A percentile compares a stretch with the other conserved stretches of the same genome.
These are phyloP conservation scores for Oncopodura yosiiana DNA, from an alignment of 1,140 invertebrate genomes.

Conservation along the genomic window DNA sequence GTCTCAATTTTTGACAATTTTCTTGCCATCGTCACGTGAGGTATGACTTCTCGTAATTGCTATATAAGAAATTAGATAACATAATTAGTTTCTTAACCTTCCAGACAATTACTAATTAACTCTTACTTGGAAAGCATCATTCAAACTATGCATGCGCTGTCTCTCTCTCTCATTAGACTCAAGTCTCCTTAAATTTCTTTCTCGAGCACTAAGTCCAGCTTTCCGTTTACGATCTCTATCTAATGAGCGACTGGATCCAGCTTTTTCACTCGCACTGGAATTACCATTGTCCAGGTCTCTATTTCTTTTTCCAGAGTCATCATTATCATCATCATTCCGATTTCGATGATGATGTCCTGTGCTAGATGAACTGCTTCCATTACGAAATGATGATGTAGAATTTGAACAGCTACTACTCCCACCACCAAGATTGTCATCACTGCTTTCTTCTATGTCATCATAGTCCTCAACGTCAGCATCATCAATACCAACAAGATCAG, in stretches of 20 bases:
- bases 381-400: conserved; percentile 29
- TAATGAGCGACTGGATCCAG: conserved; percentile 29
- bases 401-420: conserved; percentile 25
- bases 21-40: conserved; percentile 72
- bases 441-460: conserved; percentile 23
- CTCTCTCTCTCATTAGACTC: conserved; percentile 79
- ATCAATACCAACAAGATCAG: conserved; percentile 18
- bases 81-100: neutral
- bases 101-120: too few species aligned
- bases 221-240: conserved; percentile 48
- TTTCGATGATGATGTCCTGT: conserved; percentile 2
- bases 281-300: conserved; percentile 1
- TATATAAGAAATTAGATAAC: conserved; percentile 41
- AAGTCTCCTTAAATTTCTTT: conserved; percentile 66
- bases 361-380: conserved; percentile 1
- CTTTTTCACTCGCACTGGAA: conserved; percentile 23
- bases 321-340: conserved; percentile 4
- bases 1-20: conserved; percentile 81
- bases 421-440: conserved; percentile 29
- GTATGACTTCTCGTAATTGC: conserved; percentile 73
- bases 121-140: conserved; percentile 75
- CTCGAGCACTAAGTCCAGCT: conserved; percentile 60
- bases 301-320: conserved; percentile 1
- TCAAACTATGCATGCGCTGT: conserved; percentile 78
- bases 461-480: conserved; percentile 25